These are phyloP conservation scores for Phyllotreta striolata DNA, from an alignment of 2,888 invertebrate species.

Conservation along the genomic window DNA sequence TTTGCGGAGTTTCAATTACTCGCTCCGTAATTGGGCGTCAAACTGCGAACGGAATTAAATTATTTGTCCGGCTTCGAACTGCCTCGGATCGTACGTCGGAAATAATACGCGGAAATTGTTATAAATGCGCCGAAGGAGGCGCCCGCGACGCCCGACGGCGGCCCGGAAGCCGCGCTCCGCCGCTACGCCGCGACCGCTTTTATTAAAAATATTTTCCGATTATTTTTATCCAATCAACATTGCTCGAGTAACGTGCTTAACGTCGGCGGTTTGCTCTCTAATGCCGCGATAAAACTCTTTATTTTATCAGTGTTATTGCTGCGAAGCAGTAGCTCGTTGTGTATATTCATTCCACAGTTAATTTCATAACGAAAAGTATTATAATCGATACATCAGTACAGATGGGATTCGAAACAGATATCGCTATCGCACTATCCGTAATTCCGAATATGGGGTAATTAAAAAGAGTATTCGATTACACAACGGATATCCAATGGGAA, in stretches of 20 bases:
- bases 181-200: background rate
- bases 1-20: slow-evolving; percentile 61
- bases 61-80: slow-evolving; percentile 59
- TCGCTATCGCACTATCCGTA: slow-evolving; percentile 17
- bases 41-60: slow-evolving; percentile 61
- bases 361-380: slow-evolving; percentile 6
- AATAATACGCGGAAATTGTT: slow-evolving; percentile 47
- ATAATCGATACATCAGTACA: slow-evolving; percentile 23
- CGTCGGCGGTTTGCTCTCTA: too few species aligned
- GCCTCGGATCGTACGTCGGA: slow-evolving; percentile 43
- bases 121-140: slow-evolving; percentile 42
- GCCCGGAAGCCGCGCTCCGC: background rate
- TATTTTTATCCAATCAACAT: too few species aligned
- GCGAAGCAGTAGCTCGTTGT: background rate
- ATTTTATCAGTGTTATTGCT: too few species aligned
- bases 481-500: slow-evolving; percentile 21
- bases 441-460: slow-evolving; percentile 26
- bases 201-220: too few species aligned
- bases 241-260: too few species aligned
- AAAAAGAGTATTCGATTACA: slow-evolving; percentile 32
- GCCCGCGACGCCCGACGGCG: slow-evolving; percentile 13
- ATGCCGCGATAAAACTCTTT: too few species aligned
- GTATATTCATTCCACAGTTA: background rate
- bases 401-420: slow-evolving; percentile 26
- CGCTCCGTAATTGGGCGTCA: slow-evolving; percentile 60